Conservation (phyloP, 1,140 invertebrate genomes). For the Hyles vespertilio region DNA sequence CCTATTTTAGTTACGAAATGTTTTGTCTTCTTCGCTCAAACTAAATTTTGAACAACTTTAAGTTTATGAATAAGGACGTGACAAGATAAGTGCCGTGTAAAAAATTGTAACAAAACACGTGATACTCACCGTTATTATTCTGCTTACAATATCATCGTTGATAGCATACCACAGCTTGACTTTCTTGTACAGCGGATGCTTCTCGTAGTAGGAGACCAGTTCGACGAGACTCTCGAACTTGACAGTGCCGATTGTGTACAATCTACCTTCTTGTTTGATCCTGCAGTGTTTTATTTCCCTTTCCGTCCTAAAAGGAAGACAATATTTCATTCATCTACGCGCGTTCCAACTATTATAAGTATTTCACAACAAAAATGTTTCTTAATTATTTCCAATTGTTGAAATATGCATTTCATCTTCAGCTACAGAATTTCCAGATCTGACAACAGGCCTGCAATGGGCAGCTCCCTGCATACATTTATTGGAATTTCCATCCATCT, state of each 20-base stretch:
- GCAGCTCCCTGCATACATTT: too few species aligned
- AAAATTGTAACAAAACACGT: slow-evolving; percentile 7
- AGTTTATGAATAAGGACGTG: background rate
- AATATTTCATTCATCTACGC: too few species aligned
- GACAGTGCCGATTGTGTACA: slow-evolving; percentile 92
- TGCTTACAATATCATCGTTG: slow-evolving; percentile 85
- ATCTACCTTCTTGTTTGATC: slow-evolving; percentile 91
- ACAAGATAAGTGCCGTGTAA: background rate
- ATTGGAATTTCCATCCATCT: too few species aligned
- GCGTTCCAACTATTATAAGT: too few species aligned
- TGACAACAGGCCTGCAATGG: too few species aligned
- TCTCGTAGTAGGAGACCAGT: slow-evolving; percentile 93
- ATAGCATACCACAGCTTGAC: slow-evolving; percentile 92
- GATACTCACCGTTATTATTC: slow-evolving; percentile 80
- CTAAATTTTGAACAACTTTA: too few species aligned
- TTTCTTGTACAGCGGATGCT: slow-evolving; percentile 92
- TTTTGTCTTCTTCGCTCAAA: too few species aligned
- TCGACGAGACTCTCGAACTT: slow-evolving; percentile 97
- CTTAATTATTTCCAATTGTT: too few species aligned
- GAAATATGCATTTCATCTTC: too few species aligned
- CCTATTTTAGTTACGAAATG: too few species aligned
- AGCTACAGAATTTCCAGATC: too few species aligned
- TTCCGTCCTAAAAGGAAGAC: slow-evolving; percentile 82
- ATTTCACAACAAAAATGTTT: too few species aligned
- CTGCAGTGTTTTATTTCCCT: slow-evolving; percentile 97